These are phyloP conservation scores for Oreochromis spilurus DNA, from an alignment of 2,113 vertebrate genomes.

Conservation along the genomic window DNA sequence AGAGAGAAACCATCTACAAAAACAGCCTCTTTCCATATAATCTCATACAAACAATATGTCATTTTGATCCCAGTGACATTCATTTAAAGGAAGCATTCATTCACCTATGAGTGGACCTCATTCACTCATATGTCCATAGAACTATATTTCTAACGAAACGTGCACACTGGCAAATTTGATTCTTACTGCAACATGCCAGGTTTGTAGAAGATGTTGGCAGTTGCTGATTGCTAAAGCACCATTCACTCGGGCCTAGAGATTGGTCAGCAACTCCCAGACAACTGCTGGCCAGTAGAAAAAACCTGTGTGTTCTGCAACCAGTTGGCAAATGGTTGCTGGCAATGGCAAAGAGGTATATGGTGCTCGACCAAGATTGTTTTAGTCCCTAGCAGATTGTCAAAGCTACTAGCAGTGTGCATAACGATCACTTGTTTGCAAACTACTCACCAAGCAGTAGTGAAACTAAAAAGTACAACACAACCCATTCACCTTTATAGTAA, in stretches of 20 bases:
- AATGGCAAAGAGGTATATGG: not conserved
- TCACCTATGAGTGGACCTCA: not conserved
- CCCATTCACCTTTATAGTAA: not conserved
- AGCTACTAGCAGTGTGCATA: not conserved
- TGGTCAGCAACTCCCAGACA: not conserved
- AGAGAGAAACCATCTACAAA: not conserved
- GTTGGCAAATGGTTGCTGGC: not conserved
- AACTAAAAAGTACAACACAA: not conserved
- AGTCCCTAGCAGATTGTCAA: not conserved
- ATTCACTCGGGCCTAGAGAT: not conserved
- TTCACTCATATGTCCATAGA: not conserved
- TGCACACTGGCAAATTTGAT: not conserved
- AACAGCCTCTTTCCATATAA: not conserved
- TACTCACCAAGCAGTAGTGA: not conserved
- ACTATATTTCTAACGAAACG: fast-evolving
- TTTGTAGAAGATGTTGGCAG: not conserved
- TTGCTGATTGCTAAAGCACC: not conserved
- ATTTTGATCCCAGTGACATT: not conserved
- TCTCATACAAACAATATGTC: not conserved
- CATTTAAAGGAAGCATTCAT: not conserved
- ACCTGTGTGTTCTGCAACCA: not conserved
- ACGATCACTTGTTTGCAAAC: not conserved
- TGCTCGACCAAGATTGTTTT: not conserved
- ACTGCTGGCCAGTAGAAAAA: fast-evolving
- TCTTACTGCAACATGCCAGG: not conserved